A percentile compares a stretch with the other conserved stretches of the same genome.
These are phyloP conservation scores for Tortrix viridana DNA, from an alignment of 2,888 invertebrate species.

Conservation along the genomic window DNA sequence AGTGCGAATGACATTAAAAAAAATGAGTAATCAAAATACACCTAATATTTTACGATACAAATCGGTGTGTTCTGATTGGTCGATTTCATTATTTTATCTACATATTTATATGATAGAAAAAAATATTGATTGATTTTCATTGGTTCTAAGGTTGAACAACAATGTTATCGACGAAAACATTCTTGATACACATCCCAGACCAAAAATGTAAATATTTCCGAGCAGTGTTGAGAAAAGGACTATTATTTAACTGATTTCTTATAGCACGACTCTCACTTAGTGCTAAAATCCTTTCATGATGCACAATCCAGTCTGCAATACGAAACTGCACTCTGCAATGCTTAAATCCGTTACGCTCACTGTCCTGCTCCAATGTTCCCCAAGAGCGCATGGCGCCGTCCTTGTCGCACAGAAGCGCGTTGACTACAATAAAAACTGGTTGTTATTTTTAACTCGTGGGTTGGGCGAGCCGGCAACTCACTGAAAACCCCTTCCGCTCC, in stretches of 20 bases:
- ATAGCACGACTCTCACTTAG: background rate
- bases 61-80: too few relatives aligned
- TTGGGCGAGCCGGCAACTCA: conserved; percentile 69
- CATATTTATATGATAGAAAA: too few relatives aligned
- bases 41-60: too few relatives aligned
- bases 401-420: conserved; percentile 72
- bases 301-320: conserved; percentile 50
- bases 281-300: conserved; percentile 49
- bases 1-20: too few relatives aligned
- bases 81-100: too few relatives aligned
- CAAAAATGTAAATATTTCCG: too few relatives aligned
- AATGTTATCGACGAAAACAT: too few relatives aligned
- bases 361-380: conserved; percentile 68
- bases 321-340: conserved; percentile 72
- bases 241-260: background rate
- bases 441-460: conserved; percentile 81
- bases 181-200: too few relatives aligned
- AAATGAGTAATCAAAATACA: too few relatives aligned
- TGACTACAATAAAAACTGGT: conserved; percentile 80
- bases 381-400: conserved; percentile 66
- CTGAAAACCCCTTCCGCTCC: conserved; percentile 77
- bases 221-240: too few relatives aligned
- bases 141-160: too few relatives aligned
- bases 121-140: too few relatives aligned
- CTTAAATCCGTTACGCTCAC: conserved; percentile 74